Percentiles rank a stretch among this genome's conserved stretches.
Conservation (phyloP, 1,140 invertebrate species). For the Penaeus vannamei region DNA sequence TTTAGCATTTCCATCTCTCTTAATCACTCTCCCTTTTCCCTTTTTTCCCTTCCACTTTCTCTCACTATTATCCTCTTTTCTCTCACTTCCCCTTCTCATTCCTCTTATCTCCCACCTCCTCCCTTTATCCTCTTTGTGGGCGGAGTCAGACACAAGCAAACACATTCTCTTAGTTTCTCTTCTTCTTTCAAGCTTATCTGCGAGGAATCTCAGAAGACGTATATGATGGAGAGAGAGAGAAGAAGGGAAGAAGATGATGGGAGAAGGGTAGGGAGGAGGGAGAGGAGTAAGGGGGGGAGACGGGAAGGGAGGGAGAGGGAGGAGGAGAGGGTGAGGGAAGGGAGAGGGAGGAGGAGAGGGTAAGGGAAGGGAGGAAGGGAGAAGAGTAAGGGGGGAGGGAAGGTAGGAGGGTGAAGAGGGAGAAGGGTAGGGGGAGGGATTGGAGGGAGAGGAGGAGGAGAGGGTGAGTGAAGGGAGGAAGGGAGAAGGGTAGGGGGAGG, state of each 20-base stretch:
- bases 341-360: neutral
- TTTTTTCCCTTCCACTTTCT: too few species aligned
- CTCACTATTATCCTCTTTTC: too few species aligned
- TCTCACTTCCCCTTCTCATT: neutral
- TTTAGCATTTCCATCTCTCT: too few species aligned
- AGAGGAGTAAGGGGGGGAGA: neutral
- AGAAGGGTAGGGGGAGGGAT: neutral
- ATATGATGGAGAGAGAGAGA: neutral
- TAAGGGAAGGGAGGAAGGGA: neutral
- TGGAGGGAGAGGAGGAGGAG: neutral
- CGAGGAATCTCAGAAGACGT: neutral
- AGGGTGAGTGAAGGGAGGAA: neutral
- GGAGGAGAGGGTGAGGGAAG: neutral
- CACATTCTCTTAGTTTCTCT: neutral
- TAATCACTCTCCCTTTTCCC: too few species aligned
- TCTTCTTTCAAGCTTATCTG: neutral
- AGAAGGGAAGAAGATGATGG: neutral
- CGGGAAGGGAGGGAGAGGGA: neutral
- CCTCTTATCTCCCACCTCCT: neutral
- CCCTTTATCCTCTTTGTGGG: neutral
- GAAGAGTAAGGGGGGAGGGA: neutral
- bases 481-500: conserved; percentile 2
- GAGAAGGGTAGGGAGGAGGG: neutral
- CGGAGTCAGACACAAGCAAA: neutral
- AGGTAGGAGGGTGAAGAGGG: neutral